These are phyloP conservation scores for Teleogryllus oceanicus DNA, from an alignment of 2,888 invertebrate species.

Conservation along the genomic window DNA sequence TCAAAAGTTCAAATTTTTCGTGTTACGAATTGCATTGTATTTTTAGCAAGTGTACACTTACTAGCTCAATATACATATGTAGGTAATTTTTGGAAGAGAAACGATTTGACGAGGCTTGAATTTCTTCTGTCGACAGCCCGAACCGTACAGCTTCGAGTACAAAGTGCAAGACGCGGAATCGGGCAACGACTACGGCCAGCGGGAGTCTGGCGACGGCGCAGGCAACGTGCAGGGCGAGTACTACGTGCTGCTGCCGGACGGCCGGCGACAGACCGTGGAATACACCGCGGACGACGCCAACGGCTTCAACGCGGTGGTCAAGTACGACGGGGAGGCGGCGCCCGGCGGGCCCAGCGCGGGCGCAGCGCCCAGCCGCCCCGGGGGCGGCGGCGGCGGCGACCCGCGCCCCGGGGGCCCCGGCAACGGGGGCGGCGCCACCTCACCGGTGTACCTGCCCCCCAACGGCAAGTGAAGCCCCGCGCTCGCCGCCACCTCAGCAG, in stretches of 20 bases:
- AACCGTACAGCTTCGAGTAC: slow-evolving; percentile 86
- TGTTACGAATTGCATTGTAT: too few species aligned
- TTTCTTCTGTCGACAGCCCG: slow-evolving; percentile 43
- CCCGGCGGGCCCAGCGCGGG: not conserved
- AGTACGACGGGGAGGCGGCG: not conserved
- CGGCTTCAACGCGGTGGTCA: slow-evolving; percentile 79
- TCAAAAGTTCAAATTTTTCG: too few species aligned
- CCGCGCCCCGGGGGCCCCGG: not conserved
- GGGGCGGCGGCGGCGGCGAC: not conserved
- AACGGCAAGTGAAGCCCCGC: not conserved
- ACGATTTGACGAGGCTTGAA: too few species aligned
- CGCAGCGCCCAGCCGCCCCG: not conserved
- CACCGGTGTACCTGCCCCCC: not conserved
- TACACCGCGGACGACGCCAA: slow-evolving; percentile 87
- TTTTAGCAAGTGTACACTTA: too few species aligned
- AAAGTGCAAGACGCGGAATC: slow-evolving; percentile 74
- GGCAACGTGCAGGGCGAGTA: slow-evolving; percentile 82
- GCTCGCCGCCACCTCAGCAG: too few species aligned
- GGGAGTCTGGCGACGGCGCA: slow-evolving; percentile 74
- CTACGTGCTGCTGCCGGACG: slow-evolving; percentile 78
- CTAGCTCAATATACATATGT: too few species aligned
- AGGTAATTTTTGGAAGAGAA: too few species aligned
- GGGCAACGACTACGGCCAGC: slow-evolving; percentile 82
- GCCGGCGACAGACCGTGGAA: slow-evolving; percentile 77
- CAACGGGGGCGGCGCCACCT: not conserved